Evolutionary conservation across 2,888 invertebrate species (phyloP), one percentile per base, ranked within the genome.

Genomic region (Sussaba pulchella): DNA sequence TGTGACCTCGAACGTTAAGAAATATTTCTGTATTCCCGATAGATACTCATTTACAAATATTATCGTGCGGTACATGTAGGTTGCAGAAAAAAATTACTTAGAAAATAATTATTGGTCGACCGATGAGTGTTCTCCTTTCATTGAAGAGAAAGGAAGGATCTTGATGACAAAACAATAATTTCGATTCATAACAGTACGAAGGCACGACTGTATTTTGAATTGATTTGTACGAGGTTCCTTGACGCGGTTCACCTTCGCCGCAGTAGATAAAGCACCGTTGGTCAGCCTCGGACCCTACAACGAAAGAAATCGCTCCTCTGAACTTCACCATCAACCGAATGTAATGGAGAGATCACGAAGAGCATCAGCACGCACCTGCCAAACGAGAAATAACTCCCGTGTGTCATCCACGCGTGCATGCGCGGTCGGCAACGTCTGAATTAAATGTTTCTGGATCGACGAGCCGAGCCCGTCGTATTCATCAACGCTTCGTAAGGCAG

Each of bases 391-490:
- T 69, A 41, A 72, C 67, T 54, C 19, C 31, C 19, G 67, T 50
- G 54, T 12, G 54, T 36, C 43, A 19, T 43, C 24, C 59, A 45
- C 63, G 54, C 66, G 64, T 17, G 59, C 31, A 50, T 63, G 54
- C 50, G 75, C 50, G 64, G 39, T 47, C 70, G 70, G 64, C 64
- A 86, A 88, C 88, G 85, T 89, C 89, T 89, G 87, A 89, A 89
- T 89, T 89, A 89, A 89, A 89, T 88, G 85, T 89, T 89, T 89
- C 88, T 87, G 88, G 88, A 88, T 88, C 88, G 86, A 86, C 85
- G 88, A 85, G 85, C 82, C 86, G 81, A 21, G 54, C 82, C n/a
- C 59, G 19, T 50, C 63, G 86, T 84, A 86, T 88, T 88, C 85
- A 89, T 83, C 81, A 64, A 71, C 85, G 82, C 86, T 85, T 88